Evolutionary conservation across 2,888 invertebrate species (phyloP), one percentile per base, ranked within the genome.

Genomic region (Autographa pulchrina): DNA sequence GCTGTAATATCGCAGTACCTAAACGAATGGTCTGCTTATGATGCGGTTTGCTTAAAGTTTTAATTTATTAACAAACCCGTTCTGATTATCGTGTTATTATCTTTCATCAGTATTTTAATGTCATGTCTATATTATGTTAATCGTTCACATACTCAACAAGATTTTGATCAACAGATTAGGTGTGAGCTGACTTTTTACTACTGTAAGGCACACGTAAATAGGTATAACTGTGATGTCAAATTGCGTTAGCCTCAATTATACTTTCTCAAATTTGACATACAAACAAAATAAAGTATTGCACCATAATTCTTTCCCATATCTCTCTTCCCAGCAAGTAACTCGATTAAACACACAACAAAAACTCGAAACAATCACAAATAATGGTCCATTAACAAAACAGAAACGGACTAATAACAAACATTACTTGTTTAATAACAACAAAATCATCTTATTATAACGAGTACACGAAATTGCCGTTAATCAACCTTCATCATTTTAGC

Each of bases 381-480:
- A 77, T 77, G 70, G 62, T 18, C 65, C 74, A 73, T 64, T 62
- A 77, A 74, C 48, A 73, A 80, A 83, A 82, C 83, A 79, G 82
- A 82, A 77, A 74, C 58, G 77, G 74, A 69, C 75, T 82, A 88
- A 88, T 86, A 83, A 85, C 85, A 79, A 83, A 80, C 80, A 86
- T 84, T 83, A 81, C 82, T 85, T 86, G 84, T 89, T 78, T 88
- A 90, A 90, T 89, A 90, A 89, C 85, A 87, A 91, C 88, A 90
- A 90, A 91, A 90, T 89, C 87, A 89, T 88, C 90, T 90, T 92
- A 91, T 91, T 90, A 88, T 89, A 85, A 79, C 85, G 81, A 89
- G 91, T 92, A 88, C 86, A 91, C 86, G 74, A 93, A 94, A 94
- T 94, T 92, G 90, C 90, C 74, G 85, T 89, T 92, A 94, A 94